phyloP scores from a whole-genome alignment of 1,140 invertebrate genomes.

The Leptinotarsa lineolata region DNA sequence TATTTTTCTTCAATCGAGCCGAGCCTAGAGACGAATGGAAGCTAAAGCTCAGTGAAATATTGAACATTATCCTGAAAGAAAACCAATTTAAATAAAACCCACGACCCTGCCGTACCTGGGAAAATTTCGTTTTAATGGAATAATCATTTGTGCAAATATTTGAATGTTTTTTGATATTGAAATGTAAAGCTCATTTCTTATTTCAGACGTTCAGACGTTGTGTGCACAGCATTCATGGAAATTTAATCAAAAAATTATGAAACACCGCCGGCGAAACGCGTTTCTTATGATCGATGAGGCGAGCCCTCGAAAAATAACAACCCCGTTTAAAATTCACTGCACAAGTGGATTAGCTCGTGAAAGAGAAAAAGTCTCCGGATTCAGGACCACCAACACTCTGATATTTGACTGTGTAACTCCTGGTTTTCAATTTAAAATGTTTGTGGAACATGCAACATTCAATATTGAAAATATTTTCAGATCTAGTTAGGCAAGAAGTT shows the following conservation, averaged over 20 bases:
- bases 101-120: constrained; percentile 49
- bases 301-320: constrained; percentile 31
- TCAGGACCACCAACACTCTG: too few species aligned
- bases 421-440: too few species aligned
- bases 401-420: too few species aligned
- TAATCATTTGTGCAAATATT: constrained; percentile 58
- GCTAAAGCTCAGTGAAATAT: constrained; percentile 39
- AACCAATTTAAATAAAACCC: constrained; percentile 50
- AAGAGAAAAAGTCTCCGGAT: constrained; percentile 9
- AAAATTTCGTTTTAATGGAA: constrained; percentile 58
- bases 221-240: constrained; percentile 52
- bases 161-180: constrained; percentile 57
- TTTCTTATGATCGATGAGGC: constrained; percentile 41
- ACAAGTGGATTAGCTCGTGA: constrained; percentile 27
- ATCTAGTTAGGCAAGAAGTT: too few species aligned
- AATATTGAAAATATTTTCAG: too few species aligned
- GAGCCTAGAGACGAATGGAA: constrained; percentile 4
- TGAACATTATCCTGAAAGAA: constrained; percentile 35
- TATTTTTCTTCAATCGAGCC: constrained; percentile 49
- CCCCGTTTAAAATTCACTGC: constrained; percentile 24
- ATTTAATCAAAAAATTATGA: constrained; percentile 56
- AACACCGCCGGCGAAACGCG: constrained; percentile 45
- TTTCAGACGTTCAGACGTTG: constrained; percentile 47
- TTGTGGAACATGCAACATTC: too few species aligned
- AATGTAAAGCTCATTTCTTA: constrained; percentile 53